Base-by-base conservation (phyloP, 2,797 vertebrate genomes). In the Microctenopoma stevenorrisi region DNA sequence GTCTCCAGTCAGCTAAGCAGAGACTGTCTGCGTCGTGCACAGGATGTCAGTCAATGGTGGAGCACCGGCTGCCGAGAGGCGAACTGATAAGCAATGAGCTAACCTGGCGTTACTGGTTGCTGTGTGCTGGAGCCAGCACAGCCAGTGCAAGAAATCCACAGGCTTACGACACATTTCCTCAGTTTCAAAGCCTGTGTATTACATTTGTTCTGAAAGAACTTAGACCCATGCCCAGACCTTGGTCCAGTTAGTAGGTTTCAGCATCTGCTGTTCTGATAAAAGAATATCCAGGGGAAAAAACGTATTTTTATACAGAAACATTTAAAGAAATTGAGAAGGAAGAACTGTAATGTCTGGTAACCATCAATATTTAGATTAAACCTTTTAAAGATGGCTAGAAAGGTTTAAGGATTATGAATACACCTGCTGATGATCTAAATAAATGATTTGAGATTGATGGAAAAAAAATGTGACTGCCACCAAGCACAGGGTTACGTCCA, bases 11-110 rank as follows among this genome's bases (percentile, higher is more conserved):
- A 58, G 72, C 59, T 65, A 61, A 64, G 55, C 13, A 68, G 37
- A 70, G 50, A 72, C 68, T 52, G 51, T 64, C 52, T 76, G 76
- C 22, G 25, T 66, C 55, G 42, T 57, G 55, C 50, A 53, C 51
- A 69, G 56, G 7, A 42, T 63, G 48, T 80, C 53, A 78, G 61
- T 79, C 62, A 82, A 26, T 74, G 70, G 47, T 61, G 42, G 37
- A 77, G 42, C 62, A 58, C 35, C 52, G 51, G 46, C 70, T 72
- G 76, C 68, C 64, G 55, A 79, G 68, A 74, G n/a, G 12, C 46
- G 61, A 81, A 68, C 11, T 76, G 78, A 81, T 82, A 74, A 77
- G 72, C 64, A 48, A 16, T 63, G 70, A 67, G 50, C 46, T 82
- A 46, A 48, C 60, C 54, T 64, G 42, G 40, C 12, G n/a, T 72